These are phyloP conservation scores for Drosophila greeni DNA, from an alignment of 2,888 invertebrate genomes.

Conservation along the genomic window DNA sequence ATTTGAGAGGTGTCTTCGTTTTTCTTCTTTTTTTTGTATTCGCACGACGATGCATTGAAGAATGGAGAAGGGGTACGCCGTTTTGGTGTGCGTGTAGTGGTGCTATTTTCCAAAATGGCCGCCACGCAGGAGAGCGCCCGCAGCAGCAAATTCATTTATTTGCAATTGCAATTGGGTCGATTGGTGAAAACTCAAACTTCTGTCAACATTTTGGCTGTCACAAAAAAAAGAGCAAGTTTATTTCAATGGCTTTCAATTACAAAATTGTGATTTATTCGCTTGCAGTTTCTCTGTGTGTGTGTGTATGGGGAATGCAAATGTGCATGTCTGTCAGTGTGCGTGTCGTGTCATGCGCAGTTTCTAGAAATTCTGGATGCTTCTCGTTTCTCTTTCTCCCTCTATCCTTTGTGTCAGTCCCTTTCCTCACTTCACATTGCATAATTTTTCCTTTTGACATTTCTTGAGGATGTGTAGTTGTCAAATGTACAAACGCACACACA, in stretches of 20 bases:
- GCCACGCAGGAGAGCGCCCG: conserved; percentile 16
- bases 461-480: conserved; percentile 47
- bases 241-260: not conserved
- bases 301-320: conserved; percentile 15
- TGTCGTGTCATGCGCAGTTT: conserved; percentile 28
- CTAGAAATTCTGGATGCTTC: conserved; percentile 8
- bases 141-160: conserved; percentile 34
- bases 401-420: not conserved
- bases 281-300: conserved; percentile 3
- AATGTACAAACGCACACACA: conserved; percentile 1
- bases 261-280: conserved; percentile 6
- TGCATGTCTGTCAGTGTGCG: conserved; percentile 14
- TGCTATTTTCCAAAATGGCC: conserved; percentile 41
- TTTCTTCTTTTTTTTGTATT: conserved; percentile 52
- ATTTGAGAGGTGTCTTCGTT: conserved; percentile 58
- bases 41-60: conserved; percentile 53
- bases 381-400: not conserved
- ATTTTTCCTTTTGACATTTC: conserved; percentile 17
- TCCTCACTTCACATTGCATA: conserved; percentile 23
- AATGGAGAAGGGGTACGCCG: conserved; percentile 41
- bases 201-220: not conserved
- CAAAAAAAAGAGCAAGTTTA: not conserved
- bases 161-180: not conserved
- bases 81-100: conserved; percentile 53
- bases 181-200: not conserved